phyloP scores from a whole-genome alignment of 2,113 vertebrate species.

The Sarotherodon lohbergeri region DNA sequence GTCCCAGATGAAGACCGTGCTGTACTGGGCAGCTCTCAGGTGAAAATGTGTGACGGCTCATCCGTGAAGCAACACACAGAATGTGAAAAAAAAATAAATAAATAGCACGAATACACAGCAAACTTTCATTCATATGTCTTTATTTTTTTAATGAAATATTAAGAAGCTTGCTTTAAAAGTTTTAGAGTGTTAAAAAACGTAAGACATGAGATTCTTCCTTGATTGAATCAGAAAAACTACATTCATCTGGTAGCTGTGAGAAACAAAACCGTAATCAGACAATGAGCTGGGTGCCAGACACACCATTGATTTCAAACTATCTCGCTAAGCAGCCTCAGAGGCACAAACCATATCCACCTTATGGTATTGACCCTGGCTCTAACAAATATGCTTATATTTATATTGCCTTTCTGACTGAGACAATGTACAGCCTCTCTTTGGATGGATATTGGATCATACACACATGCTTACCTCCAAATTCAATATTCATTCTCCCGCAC shows the following conservation, averaged over 20 bases:
- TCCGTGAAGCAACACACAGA: not conserved
- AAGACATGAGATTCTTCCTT: not conserved
- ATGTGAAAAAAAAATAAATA: not conserved
- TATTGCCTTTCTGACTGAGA: conserved; percentile 62
- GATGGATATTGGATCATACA: conserved; percentile 69
- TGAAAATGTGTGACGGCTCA: not conserved
- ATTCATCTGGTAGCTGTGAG: conserved; percentile 46
- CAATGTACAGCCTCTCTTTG: conserved; percentile 44
- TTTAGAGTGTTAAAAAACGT: not conserved
- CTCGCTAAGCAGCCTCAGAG: conserved; percentile 58
- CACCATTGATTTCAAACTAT: conserved; percentile 60
- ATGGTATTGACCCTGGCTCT: conserved; percentile 63
- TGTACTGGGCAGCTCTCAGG: not conserved
- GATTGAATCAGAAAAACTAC: conserved; percentile 20
- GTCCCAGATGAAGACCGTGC: not conserved
- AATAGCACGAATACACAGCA: not conserved
- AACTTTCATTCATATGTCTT: not conserved
- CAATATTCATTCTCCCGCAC: conserved; percentile 67
- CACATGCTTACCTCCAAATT: conserved; percentile 64
- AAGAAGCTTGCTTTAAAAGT: not conserved
- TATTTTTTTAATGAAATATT: not conserved
- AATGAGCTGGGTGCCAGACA: conserved; percentile 48
- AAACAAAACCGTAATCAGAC: conserved; percentile 58
- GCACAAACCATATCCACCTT: conserved; percentile 49
- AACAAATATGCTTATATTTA: conserved; percentile 70